A percentile compares a stretch with the other conserved stretches of the same genome.
Conservation (phyloP, 2,113 vertebrate genomes). For the Epinephelus fuscoguttatus region DNA sequence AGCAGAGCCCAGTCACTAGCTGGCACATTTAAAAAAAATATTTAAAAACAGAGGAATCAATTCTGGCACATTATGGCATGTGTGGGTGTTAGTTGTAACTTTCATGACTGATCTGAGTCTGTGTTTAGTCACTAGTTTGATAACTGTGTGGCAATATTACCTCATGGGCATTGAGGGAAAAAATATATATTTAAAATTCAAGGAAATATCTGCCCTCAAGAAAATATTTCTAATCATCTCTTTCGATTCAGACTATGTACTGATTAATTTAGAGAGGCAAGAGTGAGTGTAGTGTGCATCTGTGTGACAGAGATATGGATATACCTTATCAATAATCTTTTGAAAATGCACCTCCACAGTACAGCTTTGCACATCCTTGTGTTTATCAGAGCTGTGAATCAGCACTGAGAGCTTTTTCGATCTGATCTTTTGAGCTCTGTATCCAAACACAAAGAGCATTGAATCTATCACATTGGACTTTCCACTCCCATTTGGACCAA, state of each 20-base stretch:
- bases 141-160: conserved; percentile 39
- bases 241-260: neutral
- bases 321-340: conserved; percentile 98
- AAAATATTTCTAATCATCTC: conserved; percentile 8
- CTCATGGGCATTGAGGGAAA: neutral
- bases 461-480: conserved; percentile 99
- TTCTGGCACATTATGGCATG: conserved; percentile 33
- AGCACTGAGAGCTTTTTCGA: conserved; percentile 98
- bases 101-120: conserved; percentile 59
- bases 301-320: conserved; percentile 26
- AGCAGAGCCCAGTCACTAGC: conserved; percentile 1
- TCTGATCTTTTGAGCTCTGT: conserved; percentile 98
- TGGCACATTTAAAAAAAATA: conserved; percentile 9
- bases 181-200: conserved; percentile 34
- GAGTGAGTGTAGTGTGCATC: conserved; percentile 17
- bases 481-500: conserved; percentile 98
- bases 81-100: conserved; percentile 56
- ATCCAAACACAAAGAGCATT: conserved; percentile 99
- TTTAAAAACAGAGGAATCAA: conserved; percentile 30
- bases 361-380: conserved; percentile 93
- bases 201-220: neutral
- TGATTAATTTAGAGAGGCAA: conserved; percentile 17
- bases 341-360: conserved; percentile 98
- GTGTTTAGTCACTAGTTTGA: conserved; percentile 47
- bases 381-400: conserved; percentile 95